Evolutionary conservation across 2,797 vertebrate species (phyloP).

Genomic region (Apogon hyalosoma): DNA sequence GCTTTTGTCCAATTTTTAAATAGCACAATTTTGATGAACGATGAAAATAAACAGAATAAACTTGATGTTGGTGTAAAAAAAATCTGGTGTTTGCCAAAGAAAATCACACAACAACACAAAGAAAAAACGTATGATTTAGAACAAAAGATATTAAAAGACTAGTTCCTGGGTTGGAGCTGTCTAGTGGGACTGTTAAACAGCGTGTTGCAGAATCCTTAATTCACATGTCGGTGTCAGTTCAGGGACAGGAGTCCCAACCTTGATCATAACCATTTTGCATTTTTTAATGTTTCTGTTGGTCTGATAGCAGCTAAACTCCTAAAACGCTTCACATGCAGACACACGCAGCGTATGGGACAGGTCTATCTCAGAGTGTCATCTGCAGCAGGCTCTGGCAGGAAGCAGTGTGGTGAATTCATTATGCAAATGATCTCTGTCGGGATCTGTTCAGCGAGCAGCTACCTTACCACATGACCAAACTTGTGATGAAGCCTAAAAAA

Average conservation of each 20-base stretch:
- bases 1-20: too few species aligned
- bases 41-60: too few species aligned
- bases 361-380: conserved; percentile 47
- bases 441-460: conserved; percentile 45
- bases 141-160: too few species aligned
- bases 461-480: conserved; percentile 60
- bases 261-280: conserved; percentile 18
- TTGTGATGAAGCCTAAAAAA: conserved; percentile 52
- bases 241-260: background rate
- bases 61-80: too few species aligned
- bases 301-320: conserved; percentile 10
- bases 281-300: background rate
- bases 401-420: conserved; percentile 71
- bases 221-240: background rate
- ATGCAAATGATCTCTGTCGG: conserved; percentile 64
- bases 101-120: too few species aligned
- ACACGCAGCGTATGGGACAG: conserved; percentile 21
- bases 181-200: too few species aligned
- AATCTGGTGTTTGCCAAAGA: too few species aligned
- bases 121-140: too few species aligned
- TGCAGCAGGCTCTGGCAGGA: conserved; percentile 61
- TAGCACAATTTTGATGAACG: too few species aligned
- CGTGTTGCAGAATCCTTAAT: too few species aligned
- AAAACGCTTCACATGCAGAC: conserved; percentile 22
- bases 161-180: too few species aligned